Conservation (phyloP, 1,140 invertebrate genomes). For the Sipha flava region DNA sequence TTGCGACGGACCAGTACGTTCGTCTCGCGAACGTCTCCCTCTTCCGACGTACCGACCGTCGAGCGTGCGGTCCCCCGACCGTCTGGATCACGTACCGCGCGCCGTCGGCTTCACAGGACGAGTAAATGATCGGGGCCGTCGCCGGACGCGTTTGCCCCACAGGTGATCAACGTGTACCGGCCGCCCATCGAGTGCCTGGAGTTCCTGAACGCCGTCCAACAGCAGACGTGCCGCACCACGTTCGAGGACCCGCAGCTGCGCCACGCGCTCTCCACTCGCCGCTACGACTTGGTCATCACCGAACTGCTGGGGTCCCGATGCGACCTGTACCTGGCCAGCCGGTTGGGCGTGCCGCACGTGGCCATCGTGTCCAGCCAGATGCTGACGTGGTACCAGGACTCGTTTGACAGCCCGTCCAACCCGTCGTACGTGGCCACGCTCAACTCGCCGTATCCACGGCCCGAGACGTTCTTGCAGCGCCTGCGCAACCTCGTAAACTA, state of each 20-base stretch:
- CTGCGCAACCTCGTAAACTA: background rate
- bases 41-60: too few relatives aligned
- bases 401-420: slow-evolving; percentile 38
- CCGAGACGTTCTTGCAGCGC: slow-evolving; percentile 28
- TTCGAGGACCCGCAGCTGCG: background rate
- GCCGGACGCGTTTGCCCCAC: too few relatives aligned
- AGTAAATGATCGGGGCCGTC: too few relatives aligned
- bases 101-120: too few relatives aligned
- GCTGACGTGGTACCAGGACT: slow-evolving; percentile 44
- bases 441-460: slow-evolving; percentile 15
- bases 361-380: slow-evolving; percentile 41
- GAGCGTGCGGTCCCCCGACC: too few relatives aligned
- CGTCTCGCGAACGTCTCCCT: too few relatives aligned
- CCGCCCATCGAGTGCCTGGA: background rate
- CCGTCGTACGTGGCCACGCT: slow-evolving; percentile 36
- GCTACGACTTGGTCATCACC: slow-evolving; percentile 37
- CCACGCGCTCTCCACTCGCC: background rate
- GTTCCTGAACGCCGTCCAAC: background rate
- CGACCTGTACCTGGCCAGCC: slow-evolving; percentile 40
- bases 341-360: slow-evolving; percentile 44
- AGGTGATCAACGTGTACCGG: background rate
- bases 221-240: background rate
- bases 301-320: slow-evolving; percentile 36
- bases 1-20: too few relatives aligned
- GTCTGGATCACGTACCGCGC: too few relatives aligned